These are phyloP conservation scores for Temnopleurus reevesii DNA, from an alignment of 53 echinoderm and acorn worm species.

Conservation along the genomic window DNA sequence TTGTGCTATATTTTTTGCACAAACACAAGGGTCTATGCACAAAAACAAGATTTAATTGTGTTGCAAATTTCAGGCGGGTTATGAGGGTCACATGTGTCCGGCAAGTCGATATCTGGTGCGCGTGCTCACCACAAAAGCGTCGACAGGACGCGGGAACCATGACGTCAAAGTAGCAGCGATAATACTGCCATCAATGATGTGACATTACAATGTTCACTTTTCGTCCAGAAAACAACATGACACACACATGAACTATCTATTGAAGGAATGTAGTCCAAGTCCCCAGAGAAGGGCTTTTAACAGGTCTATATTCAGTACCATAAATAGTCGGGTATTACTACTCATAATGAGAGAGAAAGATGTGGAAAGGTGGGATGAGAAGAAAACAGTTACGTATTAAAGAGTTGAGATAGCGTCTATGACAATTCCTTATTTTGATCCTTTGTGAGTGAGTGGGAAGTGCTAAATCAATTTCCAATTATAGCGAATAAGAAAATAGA, in stretches of 20 bases:
- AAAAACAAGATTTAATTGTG: conserved; percentile 14
- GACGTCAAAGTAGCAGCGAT: neutral
- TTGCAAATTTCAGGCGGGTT: conserved; percentile 19
- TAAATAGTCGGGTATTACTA: too few species aligned
- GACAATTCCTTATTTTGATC: too few species aligned
- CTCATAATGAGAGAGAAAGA: neutral
- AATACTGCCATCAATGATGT: neutral
- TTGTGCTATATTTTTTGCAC: neutral
- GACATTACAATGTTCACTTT: neutral
- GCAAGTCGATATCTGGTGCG: neutral
- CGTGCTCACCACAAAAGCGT: conserved; percentile 8
- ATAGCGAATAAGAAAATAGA: too few species aligned
- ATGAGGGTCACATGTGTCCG: neutral
- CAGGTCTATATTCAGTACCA: too few species aligned
- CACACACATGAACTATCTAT: neutral
- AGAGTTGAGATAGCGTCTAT: too few species aligned
- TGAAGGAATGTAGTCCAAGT: neutral
- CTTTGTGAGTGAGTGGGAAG: too few species aligned
- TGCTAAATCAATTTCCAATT: too few species aligned
- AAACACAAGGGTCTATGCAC: neutral
- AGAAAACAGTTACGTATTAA: neutral
- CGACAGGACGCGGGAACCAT: neutral
- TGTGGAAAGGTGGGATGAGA: neutral
- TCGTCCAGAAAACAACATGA: neutral
- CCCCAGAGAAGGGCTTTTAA: neutral